Evolutionary conservation across 2,888 invertebrate species (phyloP).

Genomic region (Pherbina coryleti): DNA sequence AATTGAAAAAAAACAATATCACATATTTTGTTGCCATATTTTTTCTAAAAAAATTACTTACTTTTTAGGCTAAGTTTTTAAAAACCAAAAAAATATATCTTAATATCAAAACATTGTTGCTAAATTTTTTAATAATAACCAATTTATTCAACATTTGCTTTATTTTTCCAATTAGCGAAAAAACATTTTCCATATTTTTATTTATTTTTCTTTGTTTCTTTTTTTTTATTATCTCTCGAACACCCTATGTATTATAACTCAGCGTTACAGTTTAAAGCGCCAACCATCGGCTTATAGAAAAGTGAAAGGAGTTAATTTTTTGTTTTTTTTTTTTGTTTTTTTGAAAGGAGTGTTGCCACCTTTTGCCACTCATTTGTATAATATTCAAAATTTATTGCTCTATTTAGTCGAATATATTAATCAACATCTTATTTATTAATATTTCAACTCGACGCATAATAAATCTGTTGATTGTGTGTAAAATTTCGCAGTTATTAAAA

Average conservation of each 20-base stretch:
- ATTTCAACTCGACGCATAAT: neutral
- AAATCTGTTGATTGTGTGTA: slow-evolving; percentile 25
- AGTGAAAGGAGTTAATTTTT: too few species aligned
- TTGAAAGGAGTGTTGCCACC: neutral
- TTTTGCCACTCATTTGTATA: neutral
- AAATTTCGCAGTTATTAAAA: slow-evolving; percentile 5
- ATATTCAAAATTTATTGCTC: neutral
- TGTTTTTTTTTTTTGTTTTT: neutral
- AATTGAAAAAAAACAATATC: too few species aligned
- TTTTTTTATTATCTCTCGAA: neutral
- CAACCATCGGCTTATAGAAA: too few species aligned
- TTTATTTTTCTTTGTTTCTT: neutral
- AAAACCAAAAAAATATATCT: neutral
- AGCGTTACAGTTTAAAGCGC: too few species aligned
- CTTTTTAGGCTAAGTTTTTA: neutral
- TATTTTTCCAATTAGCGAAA: too few species aligned
- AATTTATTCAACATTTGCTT: too few species aligned
- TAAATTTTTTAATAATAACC: too few species aligned
- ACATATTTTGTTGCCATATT: neutral
- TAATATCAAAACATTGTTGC: too few species aligned
- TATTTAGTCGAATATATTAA: neutral
- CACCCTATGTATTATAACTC: too few species aligned
- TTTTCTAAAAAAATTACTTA: too few species aligned
- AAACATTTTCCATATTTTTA: neutral
- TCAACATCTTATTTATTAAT: neutral